Base-by-base conservation (phyloP, 2,888 invertebrate species). In the Apomyelois bistriatella region DNA sequence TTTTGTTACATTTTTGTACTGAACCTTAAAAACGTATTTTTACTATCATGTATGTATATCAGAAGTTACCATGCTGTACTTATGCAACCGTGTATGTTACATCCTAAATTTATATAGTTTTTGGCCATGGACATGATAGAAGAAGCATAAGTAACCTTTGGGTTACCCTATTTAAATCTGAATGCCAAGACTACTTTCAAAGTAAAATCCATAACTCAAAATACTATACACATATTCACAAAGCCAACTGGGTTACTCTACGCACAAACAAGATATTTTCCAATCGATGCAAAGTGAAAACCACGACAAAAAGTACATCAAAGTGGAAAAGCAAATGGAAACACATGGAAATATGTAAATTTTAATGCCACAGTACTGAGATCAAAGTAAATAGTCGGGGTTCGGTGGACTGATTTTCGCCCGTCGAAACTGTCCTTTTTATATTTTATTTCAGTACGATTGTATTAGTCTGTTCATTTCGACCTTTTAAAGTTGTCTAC, bases 341-440 rank as follows among this genome's bases (percentile, higher is more conserved):
- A 75, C 67, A 62, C 60, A 65, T 64, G 65, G 77, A 75, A 81
- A 82, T 88, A 89, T 90, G 90, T 88, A 87, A 89, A 90, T 90
- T 84, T 74, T 82, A 85, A 86, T 80, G 74, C 77, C 74, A 68
- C 73, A 61, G 68, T 70, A 73, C 68, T 61, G 65, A 83, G 84
- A 89, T 89, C 88, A 90, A 88, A 89, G 89, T 71, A 58, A 62
- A 56, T 56, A 59, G 58, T 54, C 56, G 61, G 65, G 54, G 65
- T 22, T n/a, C n/a, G n/a, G n/a, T 60, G 56, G 68, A 66, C 68
- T 74, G 78, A 77, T 79, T 79, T 73, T 70, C 72, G 60, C 72
- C 62, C 55, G 66, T 43, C 59, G 57, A 56, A 59, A 66, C 65
- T 59, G 58, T 58, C 71, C 22, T 22, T 70, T 68, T 68, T 63